Evolutionary conservation across 1,140 invertebrate species (phyloP), one percentile per base, ranked within the genome.

Genomic region (Macrotrachela quadricornifera): DNA sequence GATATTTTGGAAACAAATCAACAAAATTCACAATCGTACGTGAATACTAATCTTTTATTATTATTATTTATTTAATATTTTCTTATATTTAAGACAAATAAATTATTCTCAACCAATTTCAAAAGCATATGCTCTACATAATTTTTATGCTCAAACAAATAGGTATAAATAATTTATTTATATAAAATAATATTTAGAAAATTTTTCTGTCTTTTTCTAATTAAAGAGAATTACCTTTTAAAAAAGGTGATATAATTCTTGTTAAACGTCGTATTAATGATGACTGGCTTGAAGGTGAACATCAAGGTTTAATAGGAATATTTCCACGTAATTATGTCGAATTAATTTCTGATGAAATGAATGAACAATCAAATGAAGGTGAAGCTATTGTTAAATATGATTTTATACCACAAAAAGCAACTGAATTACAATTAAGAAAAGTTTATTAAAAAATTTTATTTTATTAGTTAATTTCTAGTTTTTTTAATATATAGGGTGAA

Each of bases 201-300:
- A 11, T 1, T 51, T 13, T 49, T 49, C 57, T 43, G 16, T 16
- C 48, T 38, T 21, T 36, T 41, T 59, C 59, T 13, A 4, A 4
- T 30, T 30, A 2, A 41, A 79, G 84, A 59, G 85, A 91, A 70
- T 71, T 91, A 55, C 81, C 80, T 56, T 85, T 91, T 68, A 78
- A 80, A 60, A 82, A 85, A 71, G 85, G 85, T 55, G 85, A 91
- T 65, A 74, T 87, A 46, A 83, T 92, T 58, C 80, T 80, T 55
- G 80, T 92, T 30, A 75, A 81, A 57, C 75, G 83, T 56, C 80
- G 85, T 67, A 79, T 91, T 57, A 85, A 91, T 71, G 78, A 80
- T 62, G 90, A 92, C 65, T 92, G 86, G 86, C 85, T 83, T 62
- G 86, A 92, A 71, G 86, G 86, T 13, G 85, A 92, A 66, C 76